Conservation (phyloP, 2,113 vertebrate genomes). For the Orcinus orca region DNA sequence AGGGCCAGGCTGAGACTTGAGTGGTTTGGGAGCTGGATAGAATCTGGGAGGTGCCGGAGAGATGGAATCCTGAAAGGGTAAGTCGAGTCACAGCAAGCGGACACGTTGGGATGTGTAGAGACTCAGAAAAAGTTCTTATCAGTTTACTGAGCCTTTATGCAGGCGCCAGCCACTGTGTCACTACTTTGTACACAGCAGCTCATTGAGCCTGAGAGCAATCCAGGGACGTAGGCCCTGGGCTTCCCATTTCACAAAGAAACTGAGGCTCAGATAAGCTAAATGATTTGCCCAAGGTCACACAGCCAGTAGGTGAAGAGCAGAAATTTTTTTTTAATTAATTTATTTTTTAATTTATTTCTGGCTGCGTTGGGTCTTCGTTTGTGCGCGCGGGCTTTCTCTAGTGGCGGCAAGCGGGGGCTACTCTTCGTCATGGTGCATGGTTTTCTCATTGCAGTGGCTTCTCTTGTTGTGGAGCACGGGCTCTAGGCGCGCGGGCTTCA, state of each 20-base stretch:
- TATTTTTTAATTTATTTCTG: background rate
- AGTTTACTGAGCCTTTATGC: rapidly evolving
- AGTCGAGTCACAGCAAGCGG: rapidly evolving
- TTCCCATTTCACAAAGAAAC: background rate
- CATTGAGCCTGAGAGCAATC: rapidly evolving
- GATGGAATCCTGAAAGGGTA: constrained; percentile 60
- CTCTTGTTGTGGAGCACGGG: background rate
- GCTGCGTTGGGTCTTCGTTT: background rate
- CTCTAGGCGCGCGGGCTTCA: too few species aligned
- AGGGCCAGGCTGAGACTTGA: background rate
- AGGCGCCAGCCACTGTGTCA: rapidly evolving
- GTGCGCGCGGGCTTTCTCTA: background rate
- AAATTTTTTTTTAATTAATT: rapidly evolving
- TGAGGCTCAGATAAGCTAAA: background rate
- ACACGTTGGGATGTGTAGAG: background rate
- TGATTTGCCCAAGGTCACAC: background rate
- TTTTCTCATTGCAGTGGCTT: background rate
- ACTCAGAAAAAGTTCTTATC: background rate
- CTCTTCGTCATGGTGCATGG: background rate
- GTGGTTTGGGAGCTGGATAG: background rate
- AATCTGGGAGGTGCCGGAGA: constrained; percentile 65
- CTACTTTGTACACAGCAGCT: background rate
- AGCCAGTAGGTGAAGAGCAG: background rate
- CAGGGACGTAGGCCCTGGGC: background rate
- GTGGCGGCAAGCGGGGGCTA: too few species aligned